These are phyloP conservation scores for Micromesistius poutassou DNA, from an alignment of 2,797 vertebrate genomes.

Conservation along the genomic window DNA sequence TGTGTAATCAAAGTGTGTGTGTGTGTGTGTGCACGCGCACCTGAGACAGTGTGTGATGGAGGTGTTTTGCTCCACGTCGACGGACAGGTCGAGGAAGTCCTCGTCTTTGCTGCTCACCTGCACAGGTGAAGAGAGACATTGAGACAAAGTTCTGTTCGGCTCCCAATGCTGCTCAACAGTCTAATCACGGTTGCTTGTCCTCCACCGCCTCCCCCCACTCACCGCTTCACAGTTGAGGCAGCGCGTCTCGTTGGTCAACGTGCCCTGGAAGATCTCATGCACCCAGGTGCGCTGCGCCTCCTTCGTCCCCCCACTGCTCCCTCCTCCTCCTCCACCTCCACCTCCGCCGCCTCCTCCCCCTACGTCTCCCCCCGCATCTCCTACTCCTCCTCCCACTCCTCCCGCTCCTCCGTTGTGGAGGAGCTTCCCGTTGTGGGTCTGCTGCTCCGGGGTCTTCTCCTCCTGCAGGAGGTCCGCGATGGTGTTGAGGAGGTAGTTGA, in stretches of 20 bases:
- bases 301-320: conserved; percentile 67
- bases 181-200: background rate
- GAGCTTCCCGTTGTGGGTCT: conserved; percentile 84
- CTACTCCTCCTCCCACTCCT: conserved; percentile 64
- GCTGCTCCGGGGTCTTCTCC: conserved; percentile 86
- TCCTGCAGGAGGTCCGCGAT: conserved; percentile 91
- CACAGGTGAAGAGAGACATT: background rate
- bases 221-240: conserved; percentile 95
- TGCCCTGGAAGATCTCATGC: conserved; percentile 94
- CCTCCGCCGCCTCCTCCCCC: conserved; percentile 61
- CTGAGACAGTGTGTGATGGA: conserved; percentile 92
- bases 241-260: conserved; percentile 90
- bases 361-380: conserved; percentile 46
- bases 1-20: too few species aligned
- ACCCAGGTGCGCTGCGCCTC: conserved; percentile 88
- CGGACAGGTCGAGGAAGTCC: conserved; percentile 90
- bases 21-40: conserved; percentile 51
- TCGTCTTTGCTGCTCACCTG: conserved; percentile 94
- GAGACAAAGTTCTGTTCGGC: background rate
- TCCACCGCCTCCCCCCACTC: conserved; percentile 34
- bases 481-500: conserved; percentile 93
- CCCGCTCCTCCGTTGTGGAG: conserved; percentile 80
- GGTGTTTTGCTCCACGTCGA: conserved; percentile 92
- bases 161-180: too few species aligned
- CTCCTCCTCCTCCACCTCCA: conserved; percentile 51